Evolutionary conservation across 2,113 vertebrate genomes (phyloP), one percentile per base, ranked within the genome.

Genomic region (Dolichallabes microphthalmus): DNA sequence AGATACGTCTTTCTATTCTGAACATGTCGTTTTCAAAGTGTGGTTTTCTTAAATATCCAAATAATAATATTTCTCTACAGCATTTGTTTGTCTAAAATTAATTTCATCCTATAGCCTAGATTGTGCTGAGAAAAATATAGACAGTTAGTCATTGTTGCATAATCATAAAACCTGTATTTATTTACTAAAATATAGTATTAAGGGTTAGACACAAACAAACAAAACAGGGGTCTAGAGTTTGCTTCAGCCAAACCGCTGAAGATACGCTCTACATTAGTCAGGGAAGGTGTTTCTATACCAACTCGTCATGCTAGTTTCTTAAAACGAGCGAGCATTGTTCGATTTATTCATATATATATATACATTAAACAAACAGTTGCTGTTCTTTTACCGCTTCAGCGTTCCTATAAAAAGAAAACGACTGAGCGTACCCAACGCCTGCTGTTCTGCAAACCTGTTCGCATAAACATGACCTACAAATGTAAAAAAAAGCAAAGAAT

Each of bases 1-100:
- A 85, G 69, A 69, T 76, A 60, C 58, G 58, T 27, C 22, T 83
- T 61, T 80, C 68, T 82, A 69, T 86, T 77, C 27, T 69, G 30
- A 69, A 19, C n/a, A 17, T 7, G 30, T 64, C 0, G 11, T 64
- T 64, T 27, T 27, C 63, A 27, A 25, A 1, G 7, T 61, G 4
- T 61, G 0, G 2, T 13, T 63, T 63, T 63, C 39, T 45, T 6
- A 45, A 45, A 45, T 7, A 39, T 39, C n/a, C n/a, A n/a, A n/a
- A n/a, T n/a, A n/a, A n/a, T n/a, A n/a, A n/a, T n/a, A n/a, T n/a
- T n/a, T n/a, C n/a, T n/a, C n/a, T n/a, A n/a, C n/a, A n/a, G n/a
- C n/a, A 35, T 35, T 35, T 35, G 32, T 35, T 35, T 35, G 32
- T 35, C 32, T 35, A 35, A 35, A 35, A 35, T 35, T 35, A 35